Conservation (phyloP, 2,797 vertebrate genomes). For the Nannoperca australis region DNA sequence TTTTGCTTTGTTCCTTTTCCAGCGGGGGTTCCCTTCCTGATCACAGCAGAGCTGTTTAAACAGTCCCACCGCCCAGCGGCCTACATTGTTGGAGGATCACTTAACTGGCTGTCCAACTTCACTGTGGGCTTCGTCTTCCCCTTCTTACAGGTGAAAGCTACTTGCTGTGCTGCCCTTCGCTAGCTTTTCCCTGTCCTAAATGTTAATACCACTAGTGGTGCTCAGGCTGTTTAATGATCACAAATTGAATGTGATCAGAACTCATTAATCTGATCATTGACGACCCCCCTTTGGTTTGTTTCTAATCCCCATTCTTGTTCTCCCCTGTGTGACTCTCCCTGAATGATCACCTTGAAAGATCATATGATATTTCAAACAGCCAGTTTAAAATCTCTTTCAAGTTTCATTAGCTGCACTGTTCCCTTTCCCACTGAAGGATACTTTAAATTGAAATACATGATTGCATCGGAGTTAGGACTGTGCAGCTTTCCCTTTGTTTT, state of each 20-base stretch:
- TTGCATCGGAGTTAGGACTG: not conserved
- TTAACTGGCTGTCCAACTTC: conserved; percentile 95
- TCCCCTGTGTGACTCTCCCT: not conserved
- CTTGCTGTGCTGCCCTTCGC: not conserved
- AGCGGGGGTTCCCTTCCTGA: conserved; percentile 92
- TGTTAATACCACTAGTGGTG: not conserved
- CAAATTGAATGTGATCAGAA: too few relatives aligned
- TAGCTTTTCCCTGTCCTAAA: not conserved
- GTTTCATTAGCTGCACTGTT: too few relatives aligned
- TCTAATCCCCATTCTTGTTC: not conserved
- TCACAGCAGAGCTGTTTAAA: conserved; percentile 92
- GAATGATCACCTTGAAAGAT: not conserved
- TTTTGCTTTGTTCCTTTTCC: conserved; percentile 25
- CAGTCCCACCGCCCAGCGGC: conserved; percentile 92
- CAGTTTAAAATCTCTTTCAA: not conserved
- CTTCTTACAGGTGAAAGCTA: conserved; percentile 89
- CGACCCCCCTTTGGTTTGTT: not conserved
- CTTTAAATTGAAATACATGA: not conserved
- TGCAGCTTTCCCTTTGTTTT: not conserved
- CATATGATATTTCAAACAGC: not conserved
- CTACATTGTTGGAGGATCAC: conserved; percentile 90
- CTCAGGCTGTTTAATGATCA: not conserved
- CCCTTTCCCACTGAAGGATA: not conserved
- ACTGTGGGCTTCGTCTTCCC: conserved; percentile 92
- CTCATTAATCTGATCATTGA: not conserved